Conservation (phyloP, 2,888 invertebrate genomes). For the Himalopsyche japonica region DNA sequence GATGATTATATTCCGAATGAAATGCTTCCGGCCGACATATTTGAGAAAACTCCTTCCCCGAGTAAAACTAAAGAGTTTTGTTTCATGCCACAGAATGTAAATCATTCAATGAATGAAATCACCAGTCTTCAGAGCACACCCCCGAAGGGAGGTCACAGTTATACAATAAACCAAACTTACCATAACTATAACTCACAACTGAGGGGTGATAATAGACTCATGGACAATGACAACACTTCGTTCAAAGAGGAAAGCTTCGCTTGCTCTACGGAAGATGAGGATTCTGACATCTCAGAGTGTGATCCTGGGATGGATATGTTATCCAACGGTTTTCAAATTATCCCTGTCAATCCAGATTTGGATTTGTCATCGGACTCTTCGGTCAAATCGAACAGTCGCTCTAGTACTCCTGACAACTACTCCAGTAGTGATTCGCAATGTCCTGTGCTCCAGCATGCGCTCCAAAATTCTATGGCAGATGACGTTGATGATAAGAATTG, state of each 20-base stretch:
- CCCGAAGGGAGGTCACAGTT: neutral
- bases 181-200: neutral
- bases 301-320: neutral
- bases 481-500: neutral
- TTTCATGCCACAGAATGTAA: constrained; percentile 7
- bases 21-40: constrained; percentile 14
- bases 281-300: constrained; percentile 13
- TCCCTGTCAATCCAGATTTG: constrained; percentile 29
- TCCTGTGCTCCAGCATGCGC: neutral
- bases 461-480: neutral
- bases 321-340: constrained; percentile 23
- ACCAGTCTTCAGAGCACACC: neutral
- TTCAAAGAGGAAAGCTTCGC: neutral
- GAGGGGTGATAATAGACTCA: constrained; percentile 21
- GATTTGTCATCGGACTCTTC: constrained; percentile 17
- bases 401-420: constrained; percentile 10
- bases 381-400: constrained; percentile 4
- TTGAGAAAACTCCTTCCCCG: constrained; percentile 12
- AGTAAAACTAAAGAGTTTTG: constrained; percentile 18
- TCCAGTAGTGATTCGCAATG: constrained; percentile 2
- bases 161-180: neutral
- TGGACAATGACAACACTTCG: constrained; percentile 35
- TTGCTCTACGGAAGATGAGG: constrained; percentile 15
- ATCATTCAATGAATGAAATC: neutral
- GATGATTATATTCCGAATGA: constrained; percentile 21